Base-by-base conservation (phyloP, 2,888 invertebrate species). In the Melanophora roralis region DNA sequence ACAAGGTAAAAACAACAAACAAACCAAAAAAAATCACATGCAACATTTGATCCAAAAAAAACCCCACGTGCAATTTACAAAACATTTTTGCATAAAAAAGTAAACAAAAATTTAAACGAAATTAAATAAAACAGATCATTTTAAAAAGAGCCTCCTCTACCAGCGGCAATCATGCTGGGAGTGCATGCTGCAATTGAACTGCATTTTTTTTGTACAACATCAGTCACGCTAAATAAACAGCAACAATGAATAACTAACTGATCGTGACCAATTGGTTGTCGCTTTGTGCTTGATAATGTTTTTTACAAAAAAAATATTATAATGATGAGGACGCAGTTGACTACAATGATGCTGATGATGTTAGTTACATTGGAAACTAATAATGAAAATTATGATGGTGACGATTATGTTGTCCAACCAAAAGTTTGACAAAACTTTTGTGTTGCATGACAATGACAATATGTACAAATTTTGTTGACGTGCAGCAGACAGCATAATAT, bases 231-330 rank as follows among this genome's bases (percentile, higher is more conserved):
- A 71, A 71, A 72, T 67, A 79, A 71, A 55, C 65, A 36, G 72
- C 72, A 67, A 78, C 65, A 78, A 78, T 78, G 78, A 67, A 73
- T 47, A 71, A 81, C 78, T 78, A 81, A 78, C 81, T 78, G 81
- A 81, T 81, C 81, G 81, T 81, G 78, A 81, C 81, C 81, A 81
- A 81, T 81, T 78, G 74, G 43, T 80, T 80, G 75, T 72, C 76
- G 67, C 43, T 75, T 67, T 72, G 72, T 47, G 43, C 34, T 67
- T 47, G 59, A 68, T 69, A 34, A 65, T 74, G 57, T 73, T 64
- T 11, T 19, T 40, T 38, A 14, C 32, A 49, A 34, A 64, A 45
- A 47, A n/a, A n/a, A n/a, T n/a, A n/a, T n/a, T n/a, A n/a, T n/a
- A n/a, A n/a, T n/a, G n/a, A n/a, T n/a, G n/a, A n/a, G n/a, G n/a